Evolutionary conservation across 1,140 invertebrate species (phyloP), one percentile per base, ranked within the genome.

Genomic region (Ostrea edulis): DNA sequence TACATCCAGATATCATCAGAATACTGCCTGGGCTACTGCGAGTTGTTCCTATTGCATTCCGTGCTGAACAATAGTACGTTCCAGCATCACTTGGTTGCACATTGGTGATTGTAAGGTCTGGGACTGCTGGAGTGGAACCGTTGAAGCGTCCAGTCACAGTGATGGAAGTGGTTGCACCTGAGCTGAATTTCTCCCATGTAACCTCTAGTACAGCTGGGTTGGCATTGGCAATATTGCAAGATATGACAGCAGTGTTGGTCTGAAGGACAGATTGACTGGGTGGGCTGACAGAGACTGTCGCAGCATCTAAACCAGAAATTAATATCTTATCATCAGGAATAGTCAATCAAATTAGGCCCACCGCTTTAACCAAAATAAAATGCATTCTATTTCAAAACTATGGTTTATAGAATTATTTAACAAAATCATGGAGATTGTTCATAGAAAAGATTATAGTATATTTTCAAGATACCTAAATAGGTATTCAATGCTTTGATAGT

Each of bases 61-160:
- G 53, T 3, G 86, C 88, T 58, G 68, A 87, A 53, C 88, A 89
- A 2, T 35, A 71, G 52, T 89, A 89, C 22, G 65, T 82, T 4
- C 85, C 88, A 11, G 84, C 86, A 82, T 89, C 88, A 53, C 52
- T 44, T 5, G 65, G 22, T 9, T 77, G 25, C 25, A 77, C 22
- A 44, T 77, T n/a, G 54, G 22, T 35, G 58, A 87, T 55, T 58
- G 84, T 17, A 85, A 81, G 20, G 29, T 25, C 17, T 85, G 44
- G 11, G 65, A 87, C 11, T 68, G 88, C n/a, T 20, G 52, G 29
- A 22, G 82, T 85, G 25, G 82, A 77, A 82, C 88, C 88, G 44
- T 54, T 84, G 77, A 82, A 85, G 54, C 58, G 68, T 25, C 35
- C 82, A 5, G 65, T 81, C 54, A 85, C 86, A n/a, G 54, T 71